A percentile compares a stretch with the other conserved stretches of the same genome.
Conservation (phyloP, 2,113 vertebrate genomes). For the Platysteira castanea region DNA sequence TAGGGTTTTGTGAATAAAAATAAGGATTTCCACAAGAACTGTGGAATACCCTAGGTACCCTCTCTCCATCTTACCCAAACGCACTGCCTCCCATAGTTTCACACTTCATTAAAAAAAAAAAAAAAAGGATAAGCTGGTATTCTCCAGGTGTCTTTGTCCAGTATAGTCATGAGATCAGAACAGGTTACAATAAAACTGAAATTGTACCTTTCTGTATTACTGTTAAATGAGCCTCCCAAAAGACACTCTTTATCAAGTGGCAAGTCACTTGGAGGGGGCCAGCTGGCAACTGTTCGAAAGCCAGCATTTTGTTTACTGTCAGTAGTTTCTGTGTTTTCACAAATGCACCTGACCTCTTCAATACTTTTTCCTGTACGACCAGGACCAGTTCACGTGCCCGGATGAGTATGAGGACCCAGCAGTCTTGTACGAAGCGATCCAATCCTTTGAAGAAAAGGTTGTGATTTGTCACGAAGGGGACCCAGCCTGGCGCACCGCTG, state of each 20-base stretch:
- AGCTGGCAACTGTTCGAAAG: background rate
- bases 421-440: slow-evolving; percentile 90
- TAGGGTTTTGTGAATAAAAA: background rate
- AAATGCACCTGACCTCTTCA: background rate
- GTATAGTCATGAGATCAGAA: background rate
- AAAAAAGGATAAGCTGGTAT: background rate
- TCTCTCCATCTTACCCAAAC: background rate
- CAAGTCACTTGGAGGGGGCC: background rate
- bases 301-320: background rate
- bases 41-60: background rate
- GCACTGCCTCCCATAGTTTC: background rate
- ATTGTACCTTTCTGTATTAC: rapidly evolving
- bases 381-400: slow-evolving; percentile 98
- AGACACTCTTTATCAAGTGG: background rate
- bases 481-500: slow-evolving; percentile 90
- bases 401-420: slow-evolving; percentile 93
- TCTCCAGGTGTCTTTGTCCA: background rate
- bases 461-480: slow-evolving; percentile 97
- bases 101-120: background rate
- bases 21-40: background rate
- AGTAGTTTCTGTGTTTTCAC: background rate
- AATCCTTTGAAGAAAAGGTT: slow-evolving; percentile 85
- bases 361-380: background rate
- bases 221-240: background rate
- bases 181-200: background rate